These are phyloP conservation scores for Sceliomorpha sp. DNA, from an alignment of 2,888 invertebrate genomes.

Conservation along the genomic window DNA sequence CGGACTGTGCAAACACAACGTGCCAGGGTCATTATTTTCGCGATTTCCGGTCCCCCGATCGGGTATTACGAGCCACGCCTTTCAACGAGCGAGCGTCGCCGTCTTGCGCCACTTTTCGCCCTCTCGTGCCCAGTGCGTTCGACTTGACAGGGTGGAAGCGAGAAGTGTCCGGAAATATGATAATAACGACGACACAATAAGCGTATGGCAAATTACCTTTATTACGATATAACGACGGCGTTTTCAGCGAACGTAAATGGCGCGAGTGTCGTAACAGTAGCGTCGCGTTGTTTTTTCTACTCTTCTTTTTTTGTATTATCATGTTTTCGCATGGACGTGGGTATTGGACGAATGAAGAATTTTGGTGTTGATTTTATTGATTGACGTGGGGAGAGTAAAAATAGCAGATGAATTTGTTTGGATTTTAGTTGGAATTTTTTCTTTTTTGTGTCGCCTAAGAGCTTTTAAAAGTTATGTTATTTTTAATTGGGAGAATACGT, in stretches of 20 bases:
- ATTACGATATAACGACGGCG: constrained; percentile 30
- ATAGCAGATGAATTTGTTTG: too few relatives aligned
- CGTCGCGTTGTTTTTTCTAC: constrained; percentile 3
- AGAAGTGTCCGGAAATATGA: constrained; percentile 39
- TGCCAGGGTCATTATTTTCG: constrained; percentile 47
- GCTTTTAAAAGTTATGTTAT: too few relatives aligned
- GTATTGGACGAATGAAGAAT: too few relatives aligned
- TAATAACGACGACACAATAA: constrained; percentile 31
- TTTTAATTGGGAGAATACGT: too few relatives aligned
- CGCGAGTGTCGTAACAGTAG: constrained; percentile 4
- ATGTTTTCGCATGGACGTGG: too few relatives aligned
- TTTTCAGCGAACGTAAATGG: constrained; percentile 14
- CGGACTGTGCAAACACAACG: constrained; percentile 45
- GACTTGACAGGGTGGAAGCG: constrained; percentile 1
- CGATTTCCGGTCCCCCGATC: constrained; percentile 52
- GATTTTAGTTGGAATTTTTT: too few relatives aligned
- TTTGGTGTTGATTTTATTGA: constrained; percentile 2
- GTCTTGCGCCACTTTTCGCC: constrained; percentile 32
- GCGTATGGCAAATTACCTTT: constrained; percentile 19
- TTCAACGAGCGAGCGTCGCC: constrained; percentile 26
- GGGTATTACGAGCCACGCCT: constrained; percentile 47
- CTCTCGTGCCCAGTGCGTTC: constrained; percentile 10
- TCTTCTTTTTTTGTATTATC: too few relatives aligned
- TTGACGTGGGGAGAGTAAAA: too few relatives aligned
- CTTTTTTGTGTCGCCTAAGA: too few relatives aligned